These are phyloP conservation scores for Vulpes lagopus DNA, from an alignment of 2,113 vertebrate genomes.

Conservation along the genomic window DNA sequence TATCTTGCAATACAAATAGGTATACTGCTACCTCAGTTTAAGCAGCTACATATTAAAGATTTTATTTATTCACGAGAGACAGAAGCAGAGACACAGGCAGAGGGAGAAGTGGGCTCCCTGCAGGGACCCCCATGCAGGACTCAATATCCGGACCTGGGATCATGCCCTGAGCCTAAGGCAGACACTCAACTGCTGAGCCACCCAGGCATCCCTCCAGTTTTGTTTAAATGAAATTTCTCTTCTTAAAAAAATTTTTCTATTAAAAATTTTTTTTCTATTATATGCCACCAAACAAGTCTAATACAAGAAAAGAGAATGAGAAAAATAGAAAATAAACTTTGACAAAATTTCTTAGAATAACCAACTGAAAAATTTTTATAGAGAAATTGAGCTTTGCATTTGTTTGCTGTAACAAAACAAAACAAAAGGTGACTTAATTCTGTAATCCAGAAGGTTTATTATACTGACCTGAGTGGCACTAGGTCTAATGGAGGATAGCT, in stretches of 20 bases:
- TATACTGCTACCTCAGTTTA: background rate
- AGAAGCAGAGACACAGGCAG: no score
- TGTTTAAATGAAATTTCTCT: background rate
- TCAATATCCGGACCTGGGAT: no score
- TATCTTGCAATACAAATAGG: background rate
- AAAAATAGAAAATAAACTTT: background rate
- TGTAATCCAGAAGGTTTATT: background rate
- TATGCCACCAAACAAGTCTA: conserved; percentile 18
- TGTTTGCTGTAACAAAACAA: background rate
- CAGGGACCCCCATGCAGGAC: no score
- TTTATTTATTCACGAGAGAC: no score
- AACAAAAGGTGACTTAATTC: background rate
- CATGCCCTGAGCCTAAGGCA: no score
- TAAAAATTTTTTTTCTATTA: background rate
- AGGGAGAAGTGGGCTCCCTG: no score
- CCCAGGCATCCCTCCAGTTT: background rate
- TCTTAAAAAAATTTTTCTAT: background rate
- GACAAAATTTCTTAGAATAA: background rate
- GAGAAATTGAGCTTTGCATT: background rate
- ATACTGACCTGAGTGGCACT: background rate
- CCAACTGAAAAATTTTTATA: background rate
- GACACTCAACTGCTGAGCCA: no score
- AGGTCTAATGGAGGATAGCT: background rate
- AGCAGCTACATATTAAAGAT: background rate
- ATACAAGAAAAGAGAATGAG: background rate